Base-by-base conservation (phyloP, 2,797 vertebrate genomes). In the Diplodus puntazzo region DNA sequence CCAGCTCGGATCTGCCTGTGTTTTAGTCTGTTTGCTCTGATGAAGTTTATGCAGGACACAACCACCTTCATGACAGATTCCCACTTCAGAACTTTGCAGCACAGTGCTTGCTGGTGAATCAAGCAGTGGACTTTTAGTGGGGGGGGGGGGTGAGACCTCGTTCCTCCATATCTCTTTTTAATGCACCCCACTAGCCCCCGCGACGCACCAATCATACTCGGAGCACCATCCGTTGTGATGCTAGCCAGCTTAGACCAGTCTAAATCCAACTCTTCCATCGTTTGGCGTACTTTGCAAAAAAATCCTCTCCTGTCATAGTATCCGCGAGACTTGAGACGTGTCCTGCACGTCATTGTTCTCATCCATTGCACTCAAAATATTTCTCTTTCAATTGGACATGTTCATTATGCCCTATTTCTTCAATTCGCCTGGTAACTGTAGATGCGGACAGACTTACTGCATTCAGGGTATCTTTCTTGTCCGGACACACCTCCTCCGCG, bases 11-110 rank as follows among this genome's bases (percentile, higher is more conserved):
- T 86, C 64, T 89, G 73, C 70, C 75, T 77, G 70, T 86, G 86
- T 77, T 84, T 84, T 52, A 87, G 74, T 80, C 77, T 50, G 1
- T 83, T 80, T 81, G 79, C 80, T 81, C 77, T 74, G 75, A 83
- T 88, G 72, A 79, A 83, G 75, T 88, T 88, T 69, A 83, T 69
- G 49, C 84, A 82, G 2, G 67, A 87, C 52, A 87, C 81, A 42
- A 85, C 86, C 49, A 90, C 80, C 69, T 85, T 88, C 88, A 92
- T 88, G 50, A 87, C 80, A 82, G 73, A 88, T 20, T 84, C 75
- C 86, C 84, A 86, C 52, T 55, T 25, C 25, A 25, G 25, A 25
- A 79, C 80, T 87, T 89, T 87, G 83, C 80, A 84, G 83, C 89
- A 88, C 81, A 81, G 79, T 52, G 80, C 77, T 80, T 89, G 87